Evolutionary conservation across 2,888 invertebrate species (phyloP), one percentile per base, ranked within the genome.

Genomic region (Amorpha juglandis): DNA sequence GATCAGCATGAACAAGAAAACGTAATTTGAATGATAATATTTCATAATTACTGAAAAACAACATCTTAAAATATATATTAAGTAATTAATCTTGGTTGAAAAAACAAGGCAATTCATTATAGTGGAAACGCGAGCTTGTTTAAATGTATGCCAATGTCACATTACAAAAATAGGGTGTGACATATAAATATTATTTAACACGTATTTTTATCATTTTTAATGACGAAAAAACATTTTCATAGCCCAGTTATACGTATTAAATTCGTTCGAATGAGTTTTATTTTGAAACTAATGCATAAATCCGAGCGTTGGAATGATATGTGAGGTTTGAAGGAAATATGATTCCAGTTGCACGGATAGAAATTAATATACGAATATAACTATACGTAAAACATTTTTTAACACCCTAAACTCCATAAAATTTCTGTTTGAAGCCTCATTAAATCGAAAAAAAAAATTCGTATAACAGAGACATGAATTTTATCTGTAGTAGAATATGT

Each of bases 121-220:
- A 73, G 70, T 71, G 71, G 75, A 76, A 81, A 78, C 75, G 75
- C 77, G 77, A 50, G 74, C 77, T 78, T 78, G 75, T 78, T 80
- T 74, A 78, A 81, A 84, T 80, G 71, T 86, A 78, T 79, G 84
- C 81, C 86, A 85, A 84, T 84, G 84, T 85, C 83, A 79, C 69
- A 67, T 72, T 76, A 45, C 76, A 73, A 74, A 74, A 76, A 82
- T 78, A 80, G 75, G 74, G 67, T 70, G 47, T 53, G 42, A 27
- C 50, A 42, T 48, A 62, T 65, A 62, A 51, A 62, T 45, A 55
- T 62, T 51, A 62, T 62, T 65, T 50, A 62, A 47, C 58, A 58
- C 58, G 58, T 42, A 58, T 58, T 58, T 58, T 64, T 58, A 42
- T 58, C 58, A 58, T 58, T 58, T 53, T 58, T 65, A 58, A 65